phyloP scores from a whole-genome alignment of 2,888 invertebrate species.

The Lepidochitona cinerea region DNA sequence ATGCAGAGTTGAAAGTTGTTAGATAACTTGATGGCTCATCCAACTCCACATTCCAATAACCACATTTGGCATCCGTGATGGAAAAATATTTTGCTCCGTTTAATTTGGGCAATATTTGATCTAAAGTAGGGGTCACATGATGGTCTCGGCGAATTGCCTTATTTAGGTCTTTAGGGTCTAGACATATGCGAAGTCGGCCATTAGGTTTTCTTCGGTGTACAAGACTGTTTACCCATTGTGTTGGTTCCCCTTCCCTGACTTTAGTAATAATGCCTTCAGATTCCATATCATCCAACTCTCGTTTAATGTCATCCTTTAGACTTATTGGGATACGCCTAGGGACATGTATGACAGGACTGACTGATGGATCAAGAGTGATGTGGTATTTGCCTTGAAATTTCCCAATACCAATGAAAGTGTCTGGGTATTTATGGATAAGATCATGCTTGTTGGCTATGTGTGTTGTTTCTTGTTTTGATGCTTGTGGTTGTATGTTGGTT shows the following conservation, averaged over 20 bases:
- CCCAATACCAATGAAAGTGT: conserved; percentile 1
- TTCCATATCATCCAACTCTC: conserved; percentile 5
- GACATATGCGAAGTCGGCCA: too few species aligned
- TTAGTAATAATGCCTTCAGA: neutral
- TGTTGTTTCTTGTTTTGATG: too few species aligned
- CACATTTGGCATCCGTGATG: conserved; percentile 26
- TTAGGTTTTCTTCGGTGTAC: too few species aligned
- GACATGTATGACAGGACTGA: neutral
- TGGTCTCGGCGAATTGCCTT: conserved; percentile 12
- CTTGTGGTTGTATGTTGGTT: neutral
- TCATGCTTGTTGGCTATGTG: neutral
- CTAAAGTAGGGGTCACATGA: conserved; percentile 19
- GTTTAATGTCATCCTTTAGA: conserved; percentile 3
- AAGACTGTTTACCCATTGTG: conserved; percentile 18
- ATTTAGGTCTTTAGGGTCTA: conserved; percentile 13
- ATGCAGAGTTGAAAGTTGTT: conserved; percentile 18
- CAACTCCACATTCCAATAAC: conserved; percentile 26
- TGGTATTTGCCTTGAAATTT: conserved; percentile 7
- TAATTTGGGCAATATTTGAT: conserved; percentile 20
- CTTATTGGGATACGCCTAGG: neutral
- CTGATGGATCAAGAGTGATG: neutral
- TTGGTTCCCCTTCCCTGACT: conserved; percentile 10
- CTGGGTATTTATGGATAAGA: neutral
- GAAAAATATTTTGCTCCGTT: conserved; percentile 16
- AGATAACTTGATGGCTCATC: conserved; percentile 7